These are phyloP conservation scores for Ophion slaviceki DNA, from an alignment of 2,888 invertebrate species.

Conservation along the genomic window DNA sequence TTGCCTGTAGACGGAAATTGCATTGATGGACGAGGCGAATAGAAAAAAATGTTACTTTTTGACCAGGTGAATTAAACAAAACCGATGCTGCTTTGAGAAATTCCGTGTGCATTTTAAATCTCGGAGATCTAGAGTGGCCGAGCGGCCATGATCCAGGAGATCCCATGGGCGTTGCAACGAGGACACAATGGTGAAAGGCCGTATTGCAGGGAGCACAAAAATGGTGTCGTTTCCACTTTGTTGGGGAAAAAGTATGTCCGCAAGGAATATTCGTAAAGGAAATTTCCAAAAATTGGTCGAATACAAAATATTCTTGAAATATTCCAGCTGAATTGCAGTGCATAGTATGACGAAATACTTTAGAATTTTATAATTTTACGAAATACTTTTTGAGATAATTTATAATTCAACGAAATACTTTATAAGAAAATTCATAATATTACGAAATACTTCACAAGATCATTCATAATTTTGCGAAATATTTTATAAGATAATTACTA, in stretches of 20 bases:
- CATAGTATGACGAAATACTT: background rate
- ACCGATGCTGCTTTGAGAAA: constrained; percentile 4
- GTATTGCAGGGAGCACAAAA: constrained; percentile 66
- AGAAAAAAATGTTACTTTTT: background rate
- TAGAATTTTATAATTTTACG: background rate
- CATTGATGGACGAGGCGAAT: background rate
- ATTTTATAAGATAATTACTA: background rate
- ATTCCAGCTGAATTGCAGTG: background rate
- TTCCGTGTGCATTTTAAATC: constrained; percentile 38
- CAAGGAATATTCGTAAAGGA: background rate
- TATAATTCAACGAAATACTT: background rate
- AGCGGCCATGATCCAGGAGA: constrained; percentile 56
- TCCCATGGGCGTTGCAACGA: constrained; percentile 64
- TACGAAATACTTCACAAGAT: no score
- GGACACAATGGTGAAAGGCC: constrained; percentile 49
- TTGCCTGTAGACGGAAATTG: background rate
- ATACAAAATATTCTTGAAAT: background rate
- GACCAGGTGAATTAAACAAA: background rate
- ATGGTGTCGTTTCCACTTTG: constrained; percentile 74
- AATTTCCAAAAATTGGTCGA: background rate
- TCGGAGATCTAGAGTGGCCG: constrained; percentile 32
- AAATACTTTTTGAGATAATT: background rate
- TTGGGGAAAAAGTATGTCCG: constrained; percentile 60
- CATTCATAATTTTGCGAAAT: no score
- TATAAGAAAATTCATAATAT: no score